A percentile compares a stretch with the other conserved stretches of the same genome.
Conservation (phyloP, 1,140 invertebrate species). For the Stegodyphus dumicola region DNA sequence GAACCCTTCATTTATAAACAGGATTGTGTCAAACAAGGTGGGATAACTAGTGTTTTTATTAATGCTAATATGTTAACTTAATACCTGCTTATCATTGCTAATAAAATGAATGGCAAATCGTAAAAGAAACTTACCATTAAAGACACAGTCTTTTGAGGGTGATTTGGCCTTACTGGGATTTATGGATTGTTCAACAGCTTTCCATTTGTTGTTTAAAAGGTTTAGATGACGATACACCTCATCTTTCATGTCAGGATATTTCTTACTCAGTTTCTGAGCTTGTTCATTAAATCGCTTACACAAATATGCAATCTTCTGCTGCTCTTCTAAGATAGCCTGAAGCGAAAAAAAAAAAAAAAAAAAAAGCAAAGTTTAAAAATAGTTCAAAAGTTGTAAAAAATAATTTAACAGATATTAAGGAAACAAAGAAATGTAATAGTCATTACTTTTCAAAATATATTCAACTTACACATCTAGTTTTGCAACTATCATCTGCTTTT, state of each 20-base stretch:
- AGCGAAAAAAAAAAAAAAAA: background rate
- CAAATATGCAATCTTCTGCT: conserved; percentile 77
- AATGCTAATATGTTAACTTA: too few relatives aligned
- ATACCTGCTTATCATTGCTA: too few relatives aligned
- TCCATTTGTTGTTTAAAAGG: conserved; percentile 83
- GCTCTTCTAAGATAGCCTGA: conserved; percentile 80
- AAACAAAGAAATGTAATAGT: background rate
- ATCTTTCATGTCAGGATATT: conserved; percentile 78
- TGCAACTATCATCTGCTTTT: background rate
- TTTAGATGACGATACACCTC: conserved; percentile 80
- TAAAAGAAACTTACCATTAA: conserved; percentile 64
- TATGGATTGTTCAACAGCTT: conserved; percentile 75
- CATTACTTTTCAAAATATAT: background rate
- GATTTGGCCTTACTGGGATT: conserved; percentile 63
- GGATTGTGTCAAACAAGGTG: too few relatives aligned
- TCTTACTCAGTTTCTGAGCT: conserved; percentile 77
- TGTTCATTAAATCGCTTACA: conserved; percentile 83
- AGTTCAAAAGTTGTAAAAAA: background rate
- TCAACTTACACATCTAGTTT: background rate
- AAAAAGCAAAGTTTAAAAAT: background rate
- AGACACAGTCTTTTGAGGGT: conserved; percentile 64
- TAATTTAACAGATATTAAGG: background rate
- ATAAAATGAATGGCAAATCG: too few relatives aligned
- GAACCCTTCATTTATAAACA: too few relatives aligned
- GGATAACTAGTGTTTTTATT: too few relatives aligned